Evolutionary conservation across 2,888 invertebrate species (phyloP).

Genomic region (Pedicia rivosa): DNA sequence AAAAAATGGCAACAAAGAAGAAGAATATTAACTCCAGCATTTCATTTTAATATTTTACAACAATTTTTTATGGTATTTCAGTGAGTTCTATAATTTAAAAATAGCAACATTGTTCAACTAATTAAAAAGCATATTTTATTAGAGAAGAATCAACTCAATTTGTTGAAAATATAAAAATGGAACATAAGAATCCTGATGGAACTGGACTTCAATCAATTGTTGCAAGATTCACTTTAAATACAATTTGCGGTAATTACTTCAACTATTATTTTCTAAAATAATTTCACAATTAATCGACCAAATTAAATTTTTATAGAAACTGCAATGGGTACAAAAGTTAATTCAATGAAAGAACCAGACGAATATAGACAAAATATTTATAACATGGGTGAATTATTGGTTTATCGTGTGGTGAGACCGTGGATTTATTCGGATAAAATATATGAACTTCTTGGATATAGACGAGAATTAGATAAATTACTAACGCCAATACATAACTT

Average conservation of each 20-base stretch:
- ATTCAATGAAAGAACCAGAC: conserved; percentile 31
- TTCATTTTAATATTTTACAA: conserved; percentile 43
- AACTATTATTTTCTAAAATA: not conserved
- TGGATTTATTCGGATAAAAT: conserved; percentile 38
- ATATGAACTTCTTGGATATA: conserved; percentile 35
- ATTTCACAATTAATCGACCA: too few species aligned
- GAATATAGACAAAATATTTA: conserved; percentile 42
- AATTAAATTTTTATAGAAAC: conserved; percentile 27
- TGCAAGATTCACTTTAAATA: conserved; percentile 43
- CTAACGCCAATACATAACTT: conserved; percentile 28
- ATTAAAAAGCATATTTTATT: too few species aligned
- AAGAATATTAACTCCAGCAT: conserved; percentile 46
- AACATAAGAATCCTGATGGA: conserved; percentile 23
- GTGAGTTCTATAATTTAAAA: too few species aligned
- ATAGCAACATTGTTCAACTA: too few species aligned
- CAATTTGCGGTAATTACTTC: conserved; percentile 52
- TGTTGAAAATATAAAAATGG: conserved; percentile 18
- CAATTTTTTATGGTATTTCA: too few species aligned
- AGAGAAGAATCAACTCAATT: conserved; percentile 28
- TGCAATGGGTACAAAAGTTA: conserved; percentile 52
- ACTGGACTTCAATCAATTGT: conserved; percentile 38
- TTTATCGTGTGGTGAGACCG: conserved; percentile 33
- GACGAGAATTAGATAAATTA: conserved; percentile 31
- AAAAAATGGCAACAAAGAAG: conserved; percentile 42
- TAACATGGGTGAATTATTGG: conserved; percentile 27